These are phyloP conservation scores for Apostichopus parvimensis DNA, from an alignment of 35 echinoderm and acorn worm species.

Conservation along the genomic window DNA sequence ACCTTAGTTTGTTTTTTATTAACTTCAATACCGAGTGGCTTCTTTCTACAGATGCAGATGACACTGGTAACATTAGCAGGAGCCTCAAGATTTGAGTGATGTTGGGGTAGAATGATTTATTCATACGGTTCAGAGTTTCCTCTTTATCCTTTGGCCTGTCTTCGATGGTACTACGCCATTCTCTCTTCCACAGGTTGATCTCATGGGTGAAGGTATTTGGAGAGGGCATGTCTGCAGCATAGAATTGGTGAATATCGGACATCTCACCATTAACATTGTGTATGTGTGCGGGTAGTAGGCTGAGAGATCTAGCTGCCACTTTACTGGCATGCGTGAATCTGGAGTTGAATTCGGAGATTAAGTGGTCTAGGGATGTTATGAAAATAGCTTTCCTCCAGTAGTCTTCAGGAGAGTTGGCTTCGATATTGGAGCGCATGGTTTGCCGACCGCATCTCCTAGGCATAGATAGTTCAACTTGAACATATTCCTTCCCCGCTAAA, in stretches of 20 bases:
- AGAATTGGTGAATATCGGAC: background rate
- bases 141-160: background rate
- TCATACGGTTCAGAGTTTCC: background rate
- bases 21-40: too few species aligned
- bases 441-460: background rate
- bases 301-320: background rate
- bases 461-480: background rate
- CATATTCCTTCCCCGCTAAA: too few species aligned
- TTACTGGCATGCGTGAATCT: background rate
- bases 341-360: background rate
- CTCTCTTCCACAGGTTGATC: background rate
- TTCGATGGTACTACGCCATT: background rate
- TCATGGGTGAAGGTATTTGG: background rate
- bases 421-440: too few species aligned
- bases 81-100: background rate
- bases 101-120: background rate
- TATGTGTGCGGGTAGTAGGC: background rate
- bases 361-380: background rate
- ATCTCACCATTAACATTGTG: background rate
- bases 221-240: background rate
- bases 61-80: too few species aligned
- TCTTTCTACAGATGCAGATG: too few species aligned
- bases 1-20: too few species aligned
- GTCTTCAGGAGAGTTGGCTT: background rate
- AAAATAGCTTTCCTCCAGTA: constrained; percentile 31